Conservation (phyloP, 2,113 vertebrate species). For the Megalops atlanticus region DNA sequence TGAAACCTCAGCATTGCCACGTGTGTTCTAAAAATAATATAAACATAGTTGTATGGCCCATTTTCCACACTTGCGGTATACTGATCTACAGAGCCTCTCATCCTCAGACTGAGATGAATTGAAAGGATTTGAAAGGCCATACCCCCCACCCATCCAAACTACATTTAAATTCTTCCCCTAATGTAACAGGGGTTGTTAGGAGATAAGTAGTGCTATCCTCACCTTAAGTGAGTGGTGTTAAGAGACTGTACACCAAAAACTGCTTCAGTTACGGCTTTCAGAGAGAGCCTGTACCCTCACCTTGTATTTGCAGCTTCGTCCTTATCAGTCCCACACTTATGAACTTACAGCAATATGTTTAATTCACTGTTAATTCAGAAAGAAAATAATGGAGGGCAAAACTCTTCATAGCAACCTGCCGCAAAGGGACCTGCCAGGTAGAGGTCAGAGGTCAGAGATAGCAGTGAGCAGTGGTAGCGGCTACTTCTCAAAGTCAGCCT, state of each 20-base stretch:
- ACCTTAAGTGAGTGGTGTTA: background rate
- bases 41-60: background rate
- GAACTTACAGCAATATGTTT: background rate
- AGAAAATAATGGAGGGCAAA: background rate
- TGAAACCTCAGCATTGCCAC: background rate
- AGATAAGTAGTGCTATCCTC: background rate
- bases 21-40: background rate
- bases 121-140: background rate
- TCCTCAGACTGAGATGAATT: background rate
- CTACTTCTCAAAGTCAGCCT: conserved; percentile 21
- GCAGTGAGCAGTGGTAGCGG: background rate
- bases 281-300: no score
- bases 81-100: background rate
- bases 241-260: background rate
- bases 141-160: background rate
- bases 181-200: background rate
- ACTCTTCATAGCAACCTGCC: conserved; percentile 10
- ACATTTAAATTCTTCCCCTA: background rate
- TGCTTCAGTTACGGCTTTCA: no score
- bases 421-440: conserved; percentile 16
- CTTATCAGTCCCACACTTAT: background rate
- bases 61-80: background rate
- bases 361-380: background rate
- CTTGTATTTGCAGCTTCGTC: no score
- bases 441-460: conserved; percentile 32